Evolutionary conservation across 2,797 vertebrate species (phyloP), one percentile per base, ranked within the genome.

Genomic region (Spheniscus humboldti): DNA sequence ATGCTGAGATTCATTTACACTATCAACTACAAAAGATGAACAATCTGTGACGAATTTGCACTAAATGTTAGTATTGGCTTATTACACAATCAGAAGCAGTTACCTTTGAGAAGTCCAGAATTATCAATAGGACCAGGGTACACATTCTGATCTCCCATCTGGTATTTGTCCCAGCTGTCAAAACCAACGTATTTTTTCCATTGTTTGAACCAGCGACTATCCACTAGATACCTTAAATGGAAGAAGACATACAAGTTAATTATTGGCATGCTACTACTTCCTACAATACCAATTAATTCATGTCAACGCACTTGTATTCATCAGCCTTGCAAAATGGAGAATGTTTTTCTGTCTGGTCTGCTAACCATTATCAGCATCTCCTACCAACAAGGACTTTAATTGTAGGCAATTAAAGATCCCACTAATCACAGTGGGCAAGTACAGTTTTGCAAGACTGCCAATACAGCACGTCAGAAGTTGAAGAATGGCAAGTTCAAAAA

Each of bases 101-200:
- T 97, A 97, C 99, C 99, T 99, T 98, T 99, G 97, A 99, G 99
- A 95, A 99, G 99, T 95, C 99, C 99, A 55, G 99, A 99, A 96
- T 99, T 99, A 97, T 99, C 99, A 96, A 99, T 99, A 33, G 99
- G 99, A 97, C 99, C 99, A 75, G 99, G 99, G 97, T 99, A 99
- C 93, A 99, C 99, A 98, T 99, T 99, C 97, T 99, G 99, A 98
- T 99, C 99, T 92, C 99, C 99, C 99, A 99, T 99, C 97, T 99
- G 99, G 96, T 99, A 99, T 98, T 99, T 99, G 98, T 99, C 99
- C 99, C 99, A 99, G 95, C 99, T 99, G 98, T 99, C 99, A 98
- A 98, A 99, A 64, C 99, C 99, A 98, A 99, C 99, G 99, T 99
- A 99, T 98, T 99, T 99, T 97, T 99, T 99, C 99, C 99, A 99